Evolutionary conservation across 92 coral and sea anemone species (phyloP).

Genomic region (Porites rus): DNA sequence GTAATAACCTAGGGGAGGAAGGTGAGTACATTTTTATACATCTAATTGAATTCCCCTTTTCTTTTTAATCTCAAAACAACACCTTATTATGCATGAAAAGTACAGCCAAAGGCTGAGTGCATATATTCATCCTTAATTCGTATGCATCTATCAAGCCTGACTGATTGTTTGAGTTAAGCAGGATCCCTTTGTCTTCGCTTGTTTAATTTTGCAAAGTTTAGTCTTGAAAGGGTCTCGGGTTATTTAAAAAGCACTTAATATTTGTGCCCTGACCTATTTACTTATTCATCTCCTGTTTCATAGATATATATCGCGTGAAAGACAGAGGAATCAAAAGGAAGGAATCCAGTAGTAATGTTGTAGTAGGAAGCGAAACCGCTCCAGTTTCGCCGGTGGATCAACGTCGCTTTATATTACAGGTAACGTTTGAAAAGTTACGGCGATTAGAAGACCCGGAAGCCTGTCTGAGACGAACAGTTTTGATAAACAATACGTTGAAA

Average conservation of each 20-base stretch:
- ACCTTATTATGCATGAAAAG: slow-evolving; percentile 58
- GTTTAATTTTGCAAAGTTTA: slow-evolving; percentile 52
- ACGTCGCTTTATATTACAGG: slow-evolving; percentile 79
- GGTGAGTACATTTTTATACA: slow-evolving; percentile 52
- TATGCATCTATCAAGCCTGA: slow-evolving; percentile 55
- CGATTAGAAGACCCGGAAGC: slow-evolving; percentile 95
- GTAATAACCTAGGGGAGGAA: slow-evolving; percentile 78
- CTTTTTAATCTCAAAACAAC: slow-evolving; percentile 45
- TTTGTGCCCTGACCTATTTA: slow-evolving; percentile 64
- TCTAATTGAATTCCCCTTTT: slow-evolving; percentile 58
- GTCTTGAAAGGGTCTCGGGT: slow-evolving; percentile 51
- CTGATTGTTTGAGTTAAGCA: slow-evolving; percentile 54
- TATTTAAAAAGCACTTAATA: slow-evolving; percentile 56
- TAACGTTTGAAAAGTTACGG: slow-evolving; percentile 93
- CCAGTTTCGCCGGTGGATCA: slow-evolving; percentile 51
- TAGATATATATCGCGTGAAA: slow-evolving; percentile 74
- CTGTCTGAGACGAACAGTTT: slow-evolving; percentile 89
- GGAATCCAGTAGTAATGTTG: slow-evolving; percentile 35
- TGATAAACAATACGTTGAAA: slow-evolving; percentile 95
- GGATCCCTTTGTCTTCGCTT: slow-evolving; percentile 52
- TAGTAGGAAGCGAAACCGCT: slow-evolving; percentile 22
- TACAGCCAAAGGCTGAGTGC: slow-evolving; percentile 43
- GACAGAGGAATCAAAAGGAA: slow-evolving; percentile 74
- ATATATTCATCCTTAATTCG: slow-evolving; percentile 47
- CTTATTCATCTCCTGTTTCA: slow-evolving; percentile 61